Percentiles rank a stretch among this genome's conserved stretches.
These are phyloP conservation scores for Lypha dubia DNA, from an alignment of 2,888 invertebrate genomes.

Conservation along the genomic window DNA sequence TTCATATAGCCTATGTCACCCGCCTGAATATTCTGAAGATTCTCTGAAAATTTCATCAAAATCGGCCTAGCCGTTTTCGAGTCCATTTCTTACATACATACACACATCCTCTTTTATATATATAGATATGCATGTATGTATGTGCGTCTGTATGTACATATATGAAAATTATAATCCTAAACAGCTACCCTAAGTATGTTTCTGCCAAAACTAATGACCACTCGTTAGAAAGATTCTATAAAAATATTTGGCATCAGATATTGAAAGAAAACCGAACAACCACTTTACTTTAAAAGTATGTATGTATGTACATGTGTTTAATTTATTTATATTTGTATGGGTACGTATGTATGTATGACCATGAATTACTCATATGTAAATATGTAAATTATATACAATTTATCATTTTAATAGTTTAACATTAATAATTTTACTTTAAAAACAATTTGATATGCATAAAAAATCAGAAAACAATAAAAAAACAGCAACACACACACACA, in stretches of 20 bases:
- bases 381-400: constrained; percentile 67
- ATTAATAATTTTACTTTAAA: constrained; percentile 70
- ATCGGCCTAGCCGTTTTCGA: no score
- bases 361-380: constrained; percentile 51
- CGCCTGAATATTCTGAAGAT: no score
- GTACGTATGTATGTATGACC: background rate
- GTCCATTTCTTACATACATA: no score
- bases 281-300: no score
- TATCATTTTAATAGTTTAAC: constrained; percentile 72
- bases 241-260: constrained; percentile 21
- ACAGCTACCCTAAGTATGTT: constrained; percentile 24
- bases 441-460: constrained; percentile 69
- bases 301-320: background rate
- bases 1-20: no score
- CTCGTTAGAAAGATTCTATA: constrained; percentile 44
- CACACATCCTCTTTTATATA: no score
- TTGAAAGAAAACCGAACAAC: constrained; percentile 24
- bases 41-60: no score
- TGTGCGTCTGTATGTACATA: background rate
- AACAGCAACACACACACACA: no score
- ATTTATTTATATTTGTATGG: background rate
- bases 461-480: constrained; percentile 38
- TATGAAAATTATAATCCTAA: constrained; percentile 5
- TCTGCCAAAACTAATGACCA: constrained; percentile 61
- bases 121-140: no score